Percentiles rank a stretch among this genome's conserved stretches.
phyloP scores from a whole-genome alignment of 1,140 invertebrate genomes.

The fruit fly (Drosophila melanogaster) region DNA sequence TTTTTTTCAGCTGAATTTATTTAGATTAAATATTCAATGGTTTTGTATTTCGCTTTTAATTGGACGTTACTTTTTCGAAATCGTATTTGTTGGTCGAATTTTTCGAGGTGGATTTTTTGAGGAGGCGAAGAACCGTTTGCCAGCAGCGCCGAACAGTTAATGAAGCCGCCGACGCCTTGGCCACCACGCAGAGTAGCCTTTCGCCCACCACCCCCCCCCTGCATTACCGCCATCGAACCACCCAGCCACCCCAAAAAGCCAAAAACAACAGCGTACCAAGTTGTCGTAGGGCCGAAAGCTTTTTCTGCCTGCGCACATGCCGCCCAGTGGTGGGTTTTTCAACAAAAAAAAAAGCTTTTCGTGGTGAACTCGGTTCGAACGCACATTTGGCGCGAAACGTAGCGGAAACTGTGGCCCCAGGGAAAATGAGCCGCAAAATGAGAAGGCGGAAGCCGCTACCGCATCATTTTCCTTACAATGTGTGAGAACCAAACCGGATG shows the following conservation, averaged over 20 bases:
- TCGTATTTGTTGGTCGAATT: slow-evolving; percentile 12
- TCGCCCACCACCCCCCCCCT: background rate
- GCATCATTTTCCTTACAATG: slow-evolving; percentile 37
- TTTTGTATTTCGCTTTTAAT: slow-evolving; percentile 24
- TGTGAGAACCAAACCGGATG: slow-evolving; percentile 45
- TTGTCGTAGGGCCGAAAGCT: slow-evolving; percentile 47
- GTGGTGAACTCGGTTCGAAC: slow-evolving; percentile 33
- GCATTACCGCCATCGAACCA: background rate
- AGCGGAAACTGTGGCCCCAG: slow-evolving; percentile 45
- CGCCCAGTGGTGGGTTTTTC: slow-evolving; percentile 19
- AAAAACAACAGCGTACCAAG: slow-evolving; percentile 23
- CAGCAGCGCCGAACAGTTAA: slow-evolving; percentile 73
- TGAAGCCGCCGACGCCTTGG: slow-evolving; percentile 58
- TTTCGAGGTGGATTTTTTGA: background rate
- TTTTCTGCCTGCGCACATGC: slow-evolving; percentile 27
- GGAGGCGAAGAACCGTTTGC: slow-evolving; percentile 58
- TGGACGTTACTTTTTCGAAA: slow-evolving; percentile 26
- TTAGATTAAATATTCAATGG: slow-evolving; percentile 12
- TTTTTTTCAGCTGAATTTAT: slow-evolving; percentile 13
- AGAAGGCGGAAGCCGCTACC: slow-evolving; percentile 34
- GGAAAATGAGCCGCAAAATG: slow-evolving; percentile 31
- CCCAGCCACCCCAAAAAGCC: background rate
- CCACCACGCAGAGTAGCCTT: slow-evolving; percentile 39
- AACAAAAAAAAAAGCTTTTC: slow-evolving; percentile 14
- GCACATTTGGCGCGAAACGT: slow-evolving; percentile 57